Conservation (phyloP, 1,140 invertebrate genomes). For the Colletes latitarsis region DNA sequence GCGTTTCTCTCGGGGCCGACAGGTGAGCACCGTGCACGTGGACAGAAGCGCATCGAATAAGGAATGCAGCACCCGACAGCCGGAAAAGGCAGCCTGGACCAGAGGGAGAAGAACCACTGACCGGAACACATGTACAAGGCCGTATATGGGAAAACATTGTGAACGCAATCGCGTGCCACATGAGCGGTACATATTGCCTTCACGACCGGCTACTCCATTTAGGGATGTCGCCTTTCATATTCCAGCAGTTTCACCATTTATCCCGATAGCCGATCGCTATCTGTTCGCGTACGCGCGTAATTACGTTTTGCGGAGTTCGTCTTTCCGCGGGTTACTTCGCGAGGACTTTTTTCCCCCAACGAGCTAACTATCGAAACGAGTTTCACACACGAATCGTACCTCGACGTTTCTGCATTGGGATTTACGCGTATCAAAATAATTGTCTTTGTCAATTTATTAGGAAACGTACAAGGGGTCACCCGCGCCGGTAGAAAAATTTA, state of each 20-base stretch:
- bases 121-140: conserved; percentile 63
- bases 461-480: too few species aligned
- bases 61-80: conserved; percentile 60
- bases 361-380: not conserved
- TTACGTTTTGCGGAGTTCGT: not conserved
- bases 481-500: not conserved
- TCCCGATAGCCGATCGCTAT: conserved; percentile 41
- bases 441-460: too few species aligned
- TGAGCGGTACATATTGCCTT: conserved; percentile 66
- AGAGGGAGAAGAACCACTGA: conserved; percentile 63
- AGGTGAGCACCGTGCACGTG: conserved; percentile 62
- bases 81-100: conserved; percentile 62
- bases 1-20: conserved; percentile 53
- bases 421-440: not conserved
- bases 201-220: conserved; percentile 62
- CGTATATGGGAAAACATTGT: conserved; percentile 66
- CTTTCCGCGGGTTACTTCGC: not conserved
- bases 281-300: conserved; percentile 15
- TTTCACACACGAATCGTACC: not conserved
- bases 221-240: conserved; percentile 66
- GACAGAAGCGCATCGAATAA: conserved; percentile 61
- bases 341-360: not conserved
- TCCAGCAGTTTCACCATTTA: conserved; percentile 52
- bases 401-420: not conserved
- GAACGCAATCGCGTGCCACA: conserved; percentile 66